These are phyloP conservation scores for Trichomalopsis sarcophagae DNA, from an alignment of 1,140 invertebrate species.

Conservation along the genomic window DNA sequence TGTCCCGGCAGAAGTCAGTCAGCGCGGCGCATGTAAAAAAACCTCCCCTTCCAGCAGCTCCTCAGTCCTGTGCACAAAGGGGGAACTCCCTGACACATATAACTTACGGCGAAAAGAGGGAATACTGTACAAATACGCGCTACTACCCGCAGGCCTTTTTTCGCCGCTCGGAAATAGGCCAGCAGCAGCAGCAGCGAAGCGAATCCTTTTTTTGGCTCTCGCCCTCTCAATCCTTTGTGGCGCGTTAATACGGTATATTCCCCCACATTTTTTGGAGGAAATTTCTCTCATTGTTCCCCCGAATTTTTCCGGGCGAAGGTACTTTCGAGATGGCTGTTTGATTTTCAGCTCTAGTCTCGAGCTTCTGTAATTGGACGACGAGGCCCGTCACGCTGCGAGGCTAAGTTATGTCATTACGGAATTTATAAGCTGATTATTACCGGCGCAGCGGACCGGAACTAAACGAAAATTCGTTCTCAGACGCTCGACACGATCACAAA, in stretches of 20 bases:
- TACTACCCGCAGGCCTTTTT: not conserved
- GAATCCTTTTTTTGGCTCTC: constrained; percentile 18
- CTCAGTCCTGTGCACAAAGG: not conserved
- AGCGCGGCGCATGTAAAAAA: not conserved
- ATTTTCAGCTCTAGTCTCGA: not conserved
- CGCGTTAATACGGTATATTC: no score
- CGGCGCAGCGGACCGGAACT: no score
- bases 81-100: not conserved
- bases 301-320: not conserved
- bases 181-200: not conserved
- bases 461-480: no score
- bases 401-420: no score
- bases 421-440: no score
- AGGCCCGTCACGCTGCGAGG: no score
- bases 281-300: not conserved
- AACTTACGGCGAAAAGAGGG: not conserved
- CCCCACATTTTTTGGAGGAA: not conserved
- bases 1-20: not conserved
- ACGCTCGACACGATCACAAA: no score
- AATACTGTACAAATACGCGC: not conserved
- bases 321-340: not conserved
- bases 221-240: constrained; percentile 20
- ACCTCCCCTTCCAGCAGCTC: not conserved
- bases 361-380: not conserved
- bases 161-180: constrained; percentile 20